A percentile compares a stretch with the other conserved stretches of the same genome.
These are phyloP conservation scores for Brachionus rubens DNA, from an alignment of 1,140 invertebrate genomes.

Conservation along the genomic window DNA sequence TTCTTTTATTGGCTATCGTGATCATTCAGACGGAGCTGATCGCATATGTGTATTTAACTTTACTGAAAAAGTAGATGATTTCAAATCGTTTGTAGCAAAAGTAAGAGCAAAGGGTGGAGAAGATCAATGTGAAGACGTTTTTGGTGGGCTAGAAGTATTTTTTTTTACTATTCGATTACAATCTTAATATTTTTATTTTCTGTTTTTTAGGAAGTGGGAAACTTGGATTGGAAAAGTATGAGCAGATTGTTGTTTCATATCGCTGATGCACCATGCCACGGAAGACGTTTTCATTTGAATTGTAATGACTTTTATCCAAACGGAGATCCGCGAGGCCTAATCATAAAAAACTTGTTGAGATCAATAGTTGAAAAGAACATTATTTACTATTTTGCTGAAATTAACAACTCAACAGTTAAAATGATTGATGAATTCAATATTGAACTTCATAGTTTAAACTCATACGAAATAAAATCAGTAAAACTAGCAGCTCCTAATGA, in stretches of 20 bases:
- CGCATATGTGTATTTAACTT: background rate
- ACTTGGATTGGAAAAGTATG: background rate
- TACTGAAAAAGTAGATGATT: background rate
- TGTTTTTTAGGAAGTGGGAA: background rate
- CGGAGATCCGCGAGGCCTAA: constrained; percentile 33
- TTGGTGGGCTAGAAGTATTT: constrained; percentile 15
- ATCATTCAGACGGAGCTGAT: background rate
- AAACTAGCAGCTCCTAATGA: background rate
- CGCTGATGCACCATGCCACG: constrained; percentile 25
- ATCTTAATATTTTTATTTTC: background rate
- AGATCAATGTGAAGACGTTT: constrained; percentile 27
- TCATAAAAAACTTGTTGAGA: background rate
- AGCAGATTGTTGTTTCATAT: constrained; percentile 17
- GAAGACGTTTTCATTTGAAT: background rate
- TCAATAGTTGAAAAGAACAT: background rate
- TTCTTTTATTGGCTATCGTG: constrained; percentile 14
- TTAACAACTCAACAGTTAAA: background rate
- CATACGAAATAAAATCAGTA: background rate
- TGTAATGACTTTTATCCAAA: background rate
- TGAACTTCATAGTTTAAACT: background rate
- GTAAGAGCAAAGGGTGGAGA: background rate
- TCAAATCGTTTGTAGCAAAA: background rate
- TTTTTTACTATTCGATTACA: no score
- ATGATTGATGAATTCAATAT: constrained; percentile 22
- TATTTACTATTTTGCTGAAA: background rate